These are phyloP conservation scores for Acanthurus leucopareius DNA, from an alignment of 2,797 vertebrate species.

Conservation along the genomic window DNA sequence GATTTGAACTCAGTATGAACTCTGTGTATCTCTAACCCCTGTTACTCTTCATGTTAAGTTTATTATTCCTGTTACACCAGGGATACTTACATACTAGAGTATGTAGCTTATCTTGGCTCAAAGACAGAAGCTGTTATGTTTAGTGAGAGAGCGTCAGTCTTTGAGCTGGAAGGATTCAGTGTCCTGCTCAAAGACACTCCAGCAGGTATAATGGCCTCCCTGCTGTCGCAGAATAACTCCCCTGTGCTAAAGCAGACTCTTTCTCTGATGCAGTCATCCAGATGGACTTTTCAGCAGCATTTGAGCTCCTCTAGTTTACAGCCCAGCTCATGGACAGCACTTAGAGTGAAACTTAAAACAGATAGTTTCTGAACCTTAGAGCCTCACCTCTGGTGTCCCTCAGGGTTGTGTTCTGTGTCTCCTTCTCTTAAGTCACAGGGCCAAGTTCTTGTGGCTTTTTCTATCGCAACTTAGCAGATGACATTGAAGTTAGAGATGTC, in stretches of 20 bases:
- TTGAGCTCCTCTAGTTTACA: not conserved
- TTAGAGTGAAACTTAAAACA: not conserved
- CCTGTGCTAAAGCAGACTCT: too few relatives aligned
- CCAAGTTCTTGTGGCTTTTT: not conserved
- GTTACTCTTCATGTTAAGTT: not conserved
- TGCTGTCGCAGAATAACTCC: not conserved
- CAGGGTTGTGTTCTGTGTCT: not conserved
- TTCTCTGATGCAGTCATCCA: not conserved
- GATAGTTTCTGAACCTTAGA: not conserved
- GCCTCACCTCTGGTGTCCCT: not conserved
- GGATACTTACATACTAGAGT: not conserved
- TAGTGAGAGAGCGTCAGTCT: not conserved
- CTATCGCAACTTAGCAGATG: not conserved
- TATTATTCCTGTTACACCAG: not conserved
- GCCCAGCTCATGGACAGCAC: not conserved
- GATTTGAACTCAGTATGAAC: constrained; percentile 15
- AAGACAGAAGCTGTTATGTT: not conserved
- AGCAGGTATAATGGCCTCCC: not conserved
- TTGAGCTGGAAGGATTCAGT: not conserved
- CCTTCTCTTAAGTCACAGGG: not conserved
- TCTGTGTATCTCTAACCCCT: not conserved
- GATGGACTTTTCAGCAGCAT: not conserved
- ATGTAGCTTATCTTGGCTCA: not conserved
- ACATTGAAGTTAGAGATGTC: too few relatives aligned
- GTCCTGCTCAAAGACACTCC: not conserved